Conservation (phyloP, 2,888 invertebrate genomes). For the Ormyrus rosae region DNA sequence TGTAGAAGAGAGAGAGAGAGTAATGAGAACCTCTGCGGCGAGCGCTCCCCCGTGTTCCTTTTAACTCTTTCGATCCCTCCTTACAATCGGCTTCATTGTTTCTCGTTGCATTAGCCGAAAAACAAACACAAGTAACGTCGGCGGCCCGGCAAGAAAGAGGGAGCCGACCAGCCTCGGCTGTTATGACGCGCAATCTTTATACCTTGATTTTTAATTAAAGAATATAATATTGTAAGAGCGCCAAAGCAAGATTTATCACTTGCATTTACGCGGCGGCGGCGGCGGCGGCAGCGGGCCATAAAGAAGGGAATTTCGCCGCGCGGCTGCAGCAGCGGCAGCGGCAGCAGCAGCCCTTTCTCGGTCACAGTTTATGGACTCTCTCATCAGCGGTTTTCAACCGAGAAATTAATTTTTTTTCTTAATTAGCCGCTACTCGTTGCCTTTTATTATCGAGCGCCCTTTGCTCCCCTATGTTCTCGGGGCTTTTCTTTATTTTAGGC, state of each 20-base stretch:
- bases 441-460: conserved; percentile 32
- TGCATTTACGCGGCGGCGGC: conserved; percentile 55
- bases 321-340: conserved; percentile 1
- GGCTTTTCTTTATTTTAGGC: not conserved
- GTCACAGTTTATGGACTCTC: conserved; percentile 20
- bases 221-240: conserved; percentile 68
- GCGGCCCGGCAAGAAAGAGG: conserved; percentile 40
- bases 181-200: conserved; percentile 66
- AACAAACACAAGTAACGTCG: conserved; percentile 57
- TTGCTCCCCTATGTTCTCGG: not conserved
- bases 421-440: conserved; percentile 33
- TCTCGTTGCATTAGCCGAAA: conserved; percentile 62
- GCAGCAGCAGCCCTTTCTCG: conserved; percentile 36
- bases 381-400: conserved; percentile 45
- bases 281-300: conserved; percentile 41
- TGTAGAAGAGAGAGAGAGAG: not conserved
- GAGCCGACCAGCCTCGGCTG: conserved; percentile 50
- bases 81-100: conserved; percentile 65
- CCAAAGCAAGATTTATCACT: conserved; percentile 66
- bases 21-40: conserved; percentile 46
- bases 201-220: conserved; percentile 69
- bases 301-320: conserved; percentile 41
- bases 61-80: not conserved
- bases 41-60: conserved; percentile 38
- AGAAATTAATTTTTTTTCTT: conserved; percentile 51